Evolutionary conservation across 2,113 vertebrate genomes (phyloP).

Genomic region (Clinocottus analis): DNA sequence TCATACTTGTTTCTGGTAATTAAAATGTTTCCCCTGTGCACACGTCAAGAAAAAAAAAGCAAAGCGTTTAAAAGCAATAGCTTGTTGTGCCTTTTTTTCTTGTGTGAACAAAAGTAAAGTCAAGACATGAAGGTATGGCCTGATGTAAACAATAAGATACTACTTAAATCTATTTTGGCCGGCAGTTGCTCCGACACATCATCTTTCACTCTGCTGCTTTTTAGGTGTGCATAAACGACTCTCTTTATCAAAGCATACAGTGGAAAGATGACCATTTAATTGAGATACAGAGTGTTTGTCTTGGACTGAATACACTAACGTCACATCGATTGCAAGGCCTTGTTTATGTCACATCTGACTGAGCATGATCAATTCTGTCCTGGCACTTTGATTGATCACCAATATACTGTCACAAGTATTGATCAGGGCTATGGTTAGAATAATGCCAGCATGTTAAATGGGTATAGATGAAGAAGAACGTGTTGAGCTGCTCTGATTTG

Average conservation of each 20-base stretch:
- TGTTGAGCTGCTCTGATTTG: slow-evolving; percentile 59
- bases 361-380: slow-evolving; percentile 80
- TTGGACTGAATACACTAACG: slow-evolving; percentile 63
- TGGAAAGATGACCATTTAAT: slow-evolving; percentile 72
- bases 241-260: slow-evolving; percentile 70
- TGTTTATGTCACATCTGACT: slow-evolving; percentile 84
- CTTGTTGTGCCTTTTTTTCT: neutral
- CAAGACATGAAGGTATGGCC: neutral
- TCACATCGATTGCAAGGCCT: slow-evolving; percentile 70
- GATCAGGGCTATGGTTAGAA: slow-evolving; percentile 76
- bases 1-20: slow-evolving; percentile 20
- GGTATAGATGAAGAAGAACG: slow-evolving; percentile 58
- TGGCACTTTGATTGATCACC: slow-evolving; percentile 83
- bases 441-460: slow-evolving; percentile 73
- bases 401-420: slow-evolving; percentile 76
- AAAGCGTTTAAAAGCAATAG: neutral
- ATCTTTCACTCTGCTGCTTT: slow-evolving; percentile 58
- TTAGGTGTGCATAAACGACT: slow-evolving; percentile 61
- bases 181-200: slow-evolving; percentile 29
- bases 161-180: slow-evolving; percentile 11
- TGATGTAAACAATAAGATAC: neutral
- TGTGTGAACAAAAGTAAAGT: slow-evolving; percentile 6
- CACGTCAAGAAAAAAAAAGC: slow-evolving; percentile 4
- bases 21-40: neutral
- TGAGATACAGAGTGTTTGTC: slow-evolving; percentile 79